phyloP scores from a whole-genome alignment of 2,888 invertebrate species.

The Xiphydria camelus region DNA sequence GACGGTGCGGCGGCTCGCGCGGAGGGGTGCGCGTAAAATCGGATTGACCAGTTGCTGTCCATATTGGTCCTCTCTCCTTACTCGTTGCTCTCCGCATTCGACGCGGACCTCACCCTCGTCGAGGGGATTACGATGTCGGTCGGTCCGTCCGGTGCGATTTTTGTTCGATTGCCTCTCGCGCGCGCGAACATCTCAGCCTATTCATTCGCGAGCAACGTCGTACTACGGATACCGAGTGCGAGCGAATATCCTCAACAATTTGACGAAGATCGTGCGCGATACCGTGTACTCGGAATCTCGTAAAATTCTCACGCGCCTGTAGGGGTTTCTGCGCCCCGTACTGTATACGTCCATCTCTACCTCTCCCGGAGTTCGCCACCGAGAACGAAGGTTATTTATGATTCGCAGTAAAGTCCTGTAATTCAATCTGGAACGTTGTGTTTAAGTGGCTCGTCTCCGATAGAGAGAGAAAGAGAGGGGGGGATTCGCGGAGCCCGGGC shows the following conservation, averaged over 20 bases:
- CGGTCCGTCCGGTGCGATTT: no score
- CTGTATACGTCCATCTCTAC: constrained; percentile 13
- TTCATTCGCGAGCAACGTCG: no score
- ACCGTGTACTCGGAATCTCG: no score
- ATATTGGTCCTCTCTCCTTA: constrained; percentile 38
- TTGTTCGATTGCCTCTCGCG: no score
- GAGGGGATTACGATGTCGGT: constrained; percentile 14
- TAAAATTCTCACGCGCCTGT: no score
- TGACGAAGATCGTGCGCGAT: no score
- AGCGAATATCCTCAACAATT: no score
- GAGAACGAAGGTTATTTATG: constrained; percentile 2
- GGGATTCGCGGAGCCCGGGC: background rate
- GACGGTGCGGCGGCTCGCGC: constrained; percentile 42
- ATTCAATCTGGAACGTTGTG: constrained; percentile 12
- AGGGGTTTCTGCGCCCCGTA: no score
- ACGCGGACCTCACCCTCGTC: constrained; percentile 9
- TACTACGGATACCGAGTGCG: no score
- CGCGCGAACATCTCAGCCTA: no score
- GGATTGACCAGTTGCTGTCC: constrained; percentile 50
- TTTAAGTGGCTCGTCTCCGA: constrained; percentile 15
- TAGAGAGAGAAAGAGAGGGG: constrained; percentile 5
- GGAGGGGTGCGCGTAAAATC: constrained; percentile 47
- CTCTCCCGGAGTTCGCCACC: no score
- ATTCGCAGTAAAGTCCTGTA: constrained; percentile 11
- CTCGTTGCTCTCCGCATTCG: background rate